A percentile compares a stretch with the other conserved stretches of the same genome.
phyloP scores from a whole-genome alignment of 2,797 vertebrate genomes.

The Acipenser ruthenus region DNA sequence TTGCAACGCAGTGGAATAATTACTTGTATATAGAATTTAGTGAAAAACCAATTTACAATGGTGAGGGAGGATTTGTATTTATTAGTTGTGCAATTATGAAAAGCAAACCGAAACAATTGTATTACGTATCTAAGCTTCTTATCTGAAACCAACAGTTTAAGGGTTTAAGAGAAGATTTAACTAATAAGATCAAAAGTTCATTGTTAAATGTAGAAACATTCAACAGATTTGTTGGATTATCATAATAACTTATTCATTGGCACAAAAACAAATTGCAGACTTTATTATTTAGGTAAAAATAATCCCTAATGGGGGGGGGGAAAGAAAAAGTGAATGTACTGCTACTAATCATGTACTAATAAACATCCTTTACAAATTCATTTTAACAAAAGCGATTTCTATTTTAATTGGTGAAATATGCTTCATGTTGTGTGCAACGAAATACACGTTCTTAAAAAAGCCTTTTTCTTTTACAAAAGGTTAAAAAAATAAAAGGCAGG shows the following conservation, averaged over 20 bases:
- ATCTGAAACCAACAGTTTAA: constrained; percentile 43
- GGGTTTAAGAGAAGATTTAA: constrained; percentile 43
- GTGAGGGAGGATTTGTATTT: constrained; percentile 15
- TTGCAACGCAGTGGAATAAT: no score
- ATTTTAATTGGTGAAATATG: constrained; percentile 52
- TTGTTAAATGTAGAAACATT: constrained; percentile 42
- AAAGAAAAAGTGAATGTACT: constrained; percentile 35
- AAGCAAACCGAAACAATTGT: no score
- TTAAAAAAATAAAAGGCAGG: constrained; percentile 50
- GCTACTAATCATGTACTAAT: constrained; percentile 40
- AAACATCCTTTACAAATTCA: constrained; percentile 17
- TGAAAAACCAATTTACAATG: constrained; percentile 16
- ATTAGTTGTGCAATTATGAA: not conserved
- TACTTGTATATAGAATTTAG: constrained; percentile 31
- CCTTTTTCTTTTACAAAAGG: constrained; percentile 43
- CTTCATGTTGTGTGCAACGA: constrained; percentile 33
- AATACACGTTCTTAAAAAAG: not conserved
- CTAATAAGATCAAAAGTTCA: constrained; percentile 58
- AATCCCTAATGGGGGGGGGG: constrained; percentile 28
- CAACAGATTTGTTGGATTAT: constrained; percentile 49
- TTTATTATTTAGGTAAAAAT: constrained; percentile 39
- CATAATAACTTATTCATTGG: constrained; percentile 46
- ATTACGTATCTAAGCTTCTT: constrained; percentile 43
- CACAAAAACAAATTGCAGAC: constrained; percentile 36
- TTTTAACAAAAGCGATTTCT: constrained; percentile 36